Evolutionary conservation across 2,797 vertebrate genomes (phyloP).

Genomic region (Phrynocephalus forsythii): DNA sequence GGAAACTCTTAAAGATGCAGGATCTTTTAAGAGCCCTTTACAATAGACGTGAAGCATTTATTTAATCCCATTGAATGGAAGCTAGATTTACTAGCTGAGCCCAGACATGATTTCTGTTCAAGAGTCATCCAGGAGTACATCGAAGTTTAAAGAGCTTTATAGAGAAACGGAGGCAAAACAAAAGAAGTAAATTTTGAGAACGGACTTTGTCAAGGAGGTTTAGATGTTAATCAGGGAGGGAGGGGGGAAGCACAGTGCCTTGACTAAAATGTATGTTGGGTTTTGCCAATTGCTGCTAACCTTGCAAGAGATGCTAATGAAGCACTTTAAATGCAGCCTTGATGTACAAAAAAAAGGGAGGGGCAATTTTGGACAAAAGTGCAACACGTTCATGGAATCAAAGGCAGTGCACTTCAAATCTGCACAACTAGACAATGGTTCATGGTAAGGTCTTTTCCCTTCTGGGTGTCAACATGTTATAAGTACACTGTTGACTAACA

Average conservation of each 20-base stretch:
- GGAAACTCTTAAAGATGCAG: slow-evolving; percentile 78
- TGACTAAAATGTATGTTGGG: slow-evolving; percentile 50
- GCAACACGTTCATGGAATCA: slow-evolving; percentile 76
- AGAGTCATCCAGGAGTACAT: slow-evolving; percentile 80
- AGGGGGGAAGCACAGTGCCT: slow-evolving; percentile 60
- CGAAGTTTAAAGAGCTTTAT: slow-evolving; percentile 78
- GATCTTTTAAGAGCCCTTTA: slow-evolving; percentile 74
- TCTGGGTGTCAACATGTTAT: slow-evolving; percentile 73
- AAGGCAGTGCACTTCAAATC: slow-evolving; percentile 75
- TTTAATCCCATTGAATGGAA: slow-evolving; percentile 80
- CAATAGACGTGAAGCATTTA: slow-evolving; percentile 81
- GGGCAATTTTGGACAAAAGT: slow-evolving; percentile 73
- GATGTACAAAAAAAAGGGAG: slow-evolving; percentile 69
- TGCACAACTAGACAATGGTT: slow-evolving; percentile 69
- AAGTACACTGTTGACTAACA: slow-evolving; percentile 72
- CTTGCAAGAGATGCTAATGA: slow-evolving; percentile 74
- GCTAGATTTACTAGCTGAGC: slow-evolving; percentile 81
- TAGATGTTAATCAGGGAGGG: slow-evolving; percentile 76
- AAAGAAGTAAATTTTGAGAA: slow-evolving; percentile 78
- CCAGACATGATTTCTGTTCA: slow-evolving; percentile 81
- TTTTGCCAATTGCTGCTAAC: slow-evolving; percentile 60
- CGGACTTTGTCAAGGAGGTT: slow-evolving; percentile 80
- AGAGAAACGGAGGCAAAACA: slow-evolving; percentile 76
- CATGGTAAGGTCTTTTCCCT: slow-evolving; percentile 72
- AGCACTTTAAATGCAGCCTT: slow-evolving; percentile 76